Conservation (phyloP, 2,888 invertebrate genomes). For the Yponomeuta plumbellus region DNA sequence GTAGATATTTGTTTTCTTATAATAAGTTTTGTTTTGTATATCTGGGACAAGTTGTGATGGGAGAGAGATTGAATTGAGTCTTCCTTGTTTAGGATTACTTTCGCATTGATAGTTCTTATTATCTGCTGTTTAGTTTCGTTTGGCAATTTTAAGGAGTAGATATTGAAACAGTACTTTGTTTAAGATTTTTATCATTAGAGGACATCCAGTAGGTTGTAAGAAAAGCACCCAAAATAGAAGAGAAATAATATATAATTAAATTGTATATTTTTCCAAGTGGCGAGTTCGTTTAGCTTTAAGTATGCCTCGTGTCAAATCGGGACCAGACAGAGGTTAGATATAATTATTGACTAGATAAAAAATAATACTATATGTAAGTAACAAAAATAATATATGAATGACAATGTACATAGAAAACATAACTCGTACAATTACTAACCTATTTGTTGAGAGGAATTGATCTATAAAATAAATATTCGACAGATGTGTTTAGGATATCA, state of each 20-base stretch:
- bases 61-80: not conserved
- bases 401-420: not conserved
- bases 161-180: conserved; percentile 1
- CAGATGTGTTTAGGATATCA: no score
- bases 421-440: no score
- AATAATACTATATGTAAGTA: conserved; percentile 6
- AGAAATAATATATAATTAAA: conserved; percentile 20
- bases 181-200: conserved; percentile 31
- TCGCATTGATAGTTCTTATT: not conserved
- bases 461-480: no score
- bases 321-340: conserved; percentile 23
- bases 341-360: conserved; percentile 16
- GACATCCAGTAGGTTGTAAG: conserved; percentile 37
- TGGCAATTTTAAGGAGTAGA: not conserved
- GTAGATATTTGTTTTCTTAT: not conserved
- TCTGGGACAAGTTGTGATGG: not conserved
- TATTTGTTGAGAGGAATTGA: no score
- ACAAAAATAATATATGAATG: conserved; percentile 1
- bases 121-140: not conserved
- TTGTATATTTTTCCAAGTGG: conserved; percentile 47
- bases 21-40: conserved; percentile 6
- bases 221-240: conserved; percentile 40
- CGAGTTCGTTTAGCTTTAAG: conserved; percentile 29
- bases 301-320: conserved; percentile 25
- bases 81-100: not conserved